These are phyloP conservation scores for Taphrorychus bicolor DNA, from an alignment of 2,888 invertebrate genomes.

Conservation along the genomic window DNA sequence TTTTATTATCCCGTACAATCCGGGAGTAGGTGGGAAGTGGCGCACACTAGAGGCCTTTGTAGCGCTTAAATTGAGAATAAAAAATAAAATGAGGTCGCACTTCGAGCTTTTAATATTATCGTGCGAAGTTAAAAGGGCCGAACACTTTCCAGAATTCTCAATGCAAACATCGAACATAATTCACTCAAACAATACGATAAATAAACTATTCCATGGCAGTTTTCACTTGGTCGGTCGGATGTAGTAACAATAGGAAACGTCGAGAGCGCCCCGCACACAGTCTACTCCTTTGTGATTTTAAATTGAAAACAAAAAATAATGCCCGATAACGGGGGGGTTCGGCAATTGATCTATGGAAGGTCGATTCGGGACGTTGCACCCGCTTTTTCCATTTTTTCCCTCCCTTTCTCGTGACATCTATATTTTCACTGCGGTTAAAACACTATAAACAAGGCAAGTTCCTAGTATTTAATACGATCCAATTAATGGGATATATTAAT, in stretches of 20 bases:
- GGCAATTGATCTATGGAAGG: constrained; percentile 21
- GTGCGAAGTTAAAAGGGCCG: too few species aligned
- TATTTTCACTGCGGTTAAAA: neutral
- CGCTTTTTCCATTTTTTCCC: constrained; percentile 16
- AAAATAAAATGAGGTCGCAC: too few species aligned
- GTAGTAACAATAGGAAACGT: constrained; percentile 14
- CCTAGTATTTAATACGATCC: too few species aligned
- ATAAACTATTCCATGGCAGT: constrained; percentile 4
- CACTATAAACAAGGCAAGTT: neutral
- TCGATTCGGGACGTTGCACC: constrained; percentile 21
- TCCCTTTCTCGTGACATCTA: neutral
- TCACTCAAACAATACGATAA: neutral
- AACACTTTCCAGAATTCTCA: too few species aligned
- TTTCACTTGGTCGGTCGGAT: constrained; percentile 7
- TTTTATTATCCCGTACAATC: neutral
- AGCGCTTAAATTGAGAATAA: neutral
- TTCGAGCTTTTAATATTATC: too few species aligned
- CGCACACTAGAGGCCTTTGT: neutral
- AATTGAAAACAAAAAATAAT: constrained; percentile 41
- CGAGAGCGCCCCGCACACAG: constrained; percentile 19
- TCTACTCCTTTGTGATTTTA: constrained; percentile 30
- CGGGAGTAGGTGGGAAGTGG: neutral
- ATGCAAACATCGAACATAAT: neutral
- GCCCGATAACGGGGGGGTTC: constrained; percentile 15
- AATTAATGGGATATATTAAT: too few species aligned